Evolutionary conservation across 2,113 vertebrate species (phyloP), one percentile per base, ranked within the genome.

Genomic region (Genyomyrus donnyi): DNA sequence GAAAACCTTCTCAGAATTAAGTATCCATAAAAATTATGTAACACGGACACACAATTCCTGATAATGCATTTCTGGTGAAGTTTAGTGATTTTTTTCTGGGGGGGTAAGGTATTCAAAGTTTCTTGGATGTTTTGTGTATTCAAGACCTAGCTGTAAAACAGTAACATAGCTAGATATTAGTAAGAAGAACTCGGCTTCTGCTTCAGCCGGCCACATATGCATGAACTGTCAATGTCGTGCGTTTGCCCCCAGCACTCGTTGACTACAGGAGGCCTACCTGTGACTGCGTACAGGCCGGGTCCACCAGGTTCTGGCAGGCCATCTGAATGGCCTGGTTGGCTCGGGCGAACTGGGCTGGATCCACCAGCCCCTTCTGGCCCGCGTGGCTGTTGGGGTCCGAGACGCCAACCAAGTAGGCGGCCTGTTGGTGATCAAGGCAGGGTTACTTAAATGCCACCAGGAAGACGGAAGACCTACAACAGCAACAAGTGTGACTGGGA

Each of bases 251-350:
- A 19, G 19, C 42, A 24, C 42, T 24, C 42, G 13, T 3, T 1
- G 21, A 7, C 19, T 10, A 24, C 15, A 48, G 19, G 10, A 45
- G 83, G 83, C 77, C 21, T 95, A 99, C 98, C 97, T 99, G 98
- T 35, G 98, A 97, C 93, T 99, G 98, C 0, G 98, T 99, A 92
- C 98, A 99, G 85, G 97, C 97, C 4, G 98, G 97, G 90, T 99
- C 98, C 91, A 98, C 97, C 80, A 99, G 93, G 95, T 99, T 99
- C 95, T 99, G 98, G 90, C 98, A 99, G 91, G 98, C 98, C 98
- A 99, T 98, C 93, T 99, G 98, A 92, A 99, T 99, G 5, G 98
- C 97, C 93, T 99, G 98, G 93, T 99, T 99, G 80, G 98, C 98
- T 92, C 98, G 95, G 66, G 98, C 98, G 91, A 99, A 99, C 94